Base-by-base conservation (phyloP, 1,140 invertebrate genomes). In the Pectinophora gossypiella region DNA sequence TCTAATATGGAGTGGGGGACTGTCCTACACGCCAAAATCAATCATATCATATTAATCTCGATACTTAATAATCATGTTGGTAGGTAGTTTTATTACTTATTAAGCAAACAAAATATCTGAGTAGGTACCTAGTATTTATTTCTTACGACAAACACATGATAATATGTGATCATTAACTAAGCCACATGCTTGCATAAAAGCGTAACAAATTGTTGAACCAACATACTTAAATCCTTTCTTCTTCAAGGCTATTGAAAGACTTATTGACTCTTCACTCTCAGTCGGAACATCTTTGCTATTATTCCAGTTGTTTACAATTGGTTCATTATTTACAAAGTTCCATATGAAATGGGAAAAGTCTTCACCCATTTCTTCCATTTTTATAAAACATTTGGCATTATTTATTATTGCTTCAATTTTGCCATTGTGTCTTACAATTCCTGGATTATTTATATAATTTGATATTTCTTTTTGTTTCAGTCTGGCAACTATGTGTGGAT, bases 151-250 rank as follows among this genome's bases (percentile, higher is more conserved):
- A 40, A 44, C 32, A 36, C 15, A 9, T 15, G 18, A 54, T 46
- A 15, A 76, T n/a, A n/a, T 51, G 61, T 87, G 84, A 56, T 87
- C 81, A 75, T 84, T 74, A 0, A 87, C 72, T 62, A 87, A 62
- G 9, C 84, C 84, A 68, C 76, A 76, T 32, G 81, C 81, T 63
- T 87, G 81, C 84, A 87, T 85, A 57, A 85, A 84, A 40, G 84
- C 76, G 70, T 87, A 87, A 48, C 79, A 84, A 59, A 70, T 82
- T 15, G 63, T 87, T 20, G 78, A 53, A 3, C 81, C 84, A 19
- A 85, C 72, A 75, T 61, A 87, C 44, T 74, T 82, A 48, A 79
- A 87, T n/a, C 78, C 78, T 48, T 49, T 69, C 40, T 65, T 68
- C 56, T 82, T 86, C 42, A 86, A 56, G 42, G 70, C 68, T 51